phyloP scores from a whole-genome alignment of 2,113 vertebrate genomes.

The Mirza zaza region DNA sequence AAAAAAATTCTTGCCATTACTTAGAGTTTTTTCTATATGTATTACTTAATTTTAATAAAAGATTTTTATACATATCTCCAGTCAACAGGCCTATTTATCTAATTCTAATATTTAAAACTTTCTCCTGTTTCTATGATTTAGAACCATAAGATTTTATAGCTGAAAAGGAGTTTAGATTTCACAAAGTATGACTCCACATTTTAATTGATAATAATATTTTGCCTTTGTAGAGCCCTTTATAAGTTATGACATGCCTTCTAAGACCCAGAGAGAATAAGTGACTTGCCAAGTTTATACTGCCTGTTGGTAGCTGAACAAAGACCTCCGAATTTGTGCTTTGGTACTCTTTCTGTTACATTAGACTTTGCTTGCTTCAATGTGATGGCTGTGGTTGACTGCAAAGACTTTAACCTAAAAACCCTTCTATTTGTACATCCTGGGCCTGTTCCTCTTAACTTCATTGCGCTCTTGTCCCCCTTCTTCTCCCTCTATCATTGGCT shows the following conservation, averaged over 20 bases:
- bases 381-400: not conserved
- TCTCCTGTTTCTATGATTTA: not conserved
- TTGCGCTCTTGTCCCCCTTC: not conserved
- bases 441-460: not conserved
- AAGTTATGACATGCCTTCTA: not conserved
- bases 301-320: slow-evolving; percentile 37
- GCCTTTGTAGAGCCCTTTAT: slow-evolving; percentile 15
- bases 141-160: not conserved
- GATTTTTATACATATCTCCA: not conserved
- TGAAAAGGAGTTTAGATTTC: slow-evolving; percentile 52
- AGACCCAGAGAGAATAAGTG: not conserved
- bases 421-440: not conserved
- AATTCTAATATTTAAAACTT: not conserved
- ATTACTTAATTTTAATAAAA: not conserved
- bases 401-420: slow-evolving; percentile 15
- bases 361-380: not conserved
- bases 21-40: not conserved
- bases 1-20: not conserved
- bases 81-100: not conserved
- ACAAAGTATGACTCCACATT: not conserved
- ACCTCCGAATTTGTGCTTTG: not conserved
- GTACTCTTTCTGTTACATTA: not conserved
- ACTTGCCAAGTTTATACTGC: not conserved
- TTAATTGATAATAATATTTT: slow-evolving; percentile 45
- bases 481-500: not conserved